Evolutionary conservation across 1,140 invertebrate genomes (phyloP), one percentile per base, ranked within the genome.

Genomic region (Cyclina sinensis): DNA sequence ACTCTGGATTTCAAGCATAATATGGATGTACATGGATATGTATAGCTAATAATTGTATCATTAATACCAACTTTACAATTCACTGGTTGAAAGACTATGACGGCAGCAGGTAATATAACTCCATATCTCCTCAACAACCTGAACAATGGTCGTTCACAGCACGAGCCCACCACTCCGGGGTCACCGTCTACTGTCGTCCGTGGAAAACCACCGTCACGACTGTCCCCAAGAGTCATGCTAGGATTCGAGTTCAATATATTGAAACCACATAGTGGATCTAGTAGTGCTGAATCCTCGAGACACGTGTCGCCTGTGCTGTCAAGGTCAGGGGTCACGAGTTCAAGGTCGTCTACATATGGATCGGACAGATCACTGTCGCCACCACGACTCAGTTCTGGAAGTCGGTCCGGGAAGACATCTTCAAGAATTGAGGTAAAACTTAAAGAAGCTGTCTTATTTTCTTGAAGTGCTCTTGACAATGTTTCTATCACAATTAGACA

Each of bases 231-330:
- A 21, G 85, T 87, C 24, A 87, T 87, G 85, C 14, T 87, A 16
- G 85, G 85, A 12, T 73, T 87, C 54, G 85, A 87, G 27, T 57
- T 87, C n/a, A 87, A 87, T 70, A 87, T 87, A 32, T 35, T 80
- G 39, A 87, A 80, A 37, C 39, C 74, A 16, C 85, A 48, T 14
- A 80, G 76, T 39, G 85, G 76, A 0, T 68, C 74, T 5, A 79
- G 85, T 76, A 87, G 85, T 48, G 57, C 85, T 3, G 48, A 32
- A 3, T 79, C 74, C 35, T 87, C 85, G 4, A 57, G 59, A 65
- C 74, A 80, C 27, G 85, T 59, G 24, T 87, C 85, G 0, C 85
- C 85, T 0, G 74, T 87, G 62, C 43, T 87, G 21, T 65, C 73
- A 32, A 59, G 48, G 51, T 86, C 70, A 24, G 84, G 84, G 24